phyloP scores from a whole-genome alignment of 2,113 vertebrate species.

The Falcunculus frontatus region DNA sequence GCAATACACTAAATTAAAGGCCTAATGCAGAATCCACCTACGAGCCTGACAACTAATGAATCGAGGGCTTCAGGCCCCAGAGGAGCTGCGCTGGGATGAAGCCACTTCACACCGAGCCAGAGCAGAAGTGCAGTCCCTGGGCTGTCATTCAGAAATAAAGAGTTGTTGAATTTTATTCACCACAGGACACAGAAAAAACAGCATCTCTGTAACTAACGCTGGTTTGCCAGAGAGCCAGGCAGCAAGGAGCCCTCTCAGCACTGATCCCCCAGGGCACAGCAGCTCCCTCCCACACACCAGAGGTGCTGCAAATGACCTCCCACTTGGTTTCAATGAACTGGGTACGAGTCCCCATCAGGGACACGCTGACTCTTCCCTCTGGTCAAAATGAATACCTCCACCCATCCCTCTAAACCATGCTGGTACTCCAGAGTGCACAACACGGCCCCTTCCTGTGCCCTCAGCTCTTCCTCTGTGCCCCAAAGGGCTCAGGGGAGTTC shows the following conservation, averaged over 20 bases:
- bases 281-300: neutral
- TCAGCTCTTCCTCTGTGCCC: neutral
- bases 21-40: conserved; percentile 85
- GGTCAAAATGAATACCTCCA: neutral
- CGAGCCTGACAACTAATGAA: conserved; percentile 88
- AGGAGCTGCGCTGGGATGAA: conserved; percentile 77
- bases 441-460: rapidly evolving
- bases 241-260: neutral
- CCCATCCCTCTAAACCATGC: neutral
- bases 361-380: neutral
- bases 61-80: conserved; percentile 79
- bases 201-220: conserved; percentile 39
- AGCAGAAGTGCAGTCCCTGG: conserved; percentile 71
- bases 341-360: neutral
- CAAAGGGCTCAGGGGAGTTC: neutral
- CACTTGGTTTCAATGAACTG: neutral
- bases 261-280: neutral
- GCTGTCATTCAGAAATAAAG: conserved; percentile 73
- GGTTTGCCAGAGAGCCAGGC: neutral
- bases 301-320: neutral
- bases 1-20: conserved; percentile 91
- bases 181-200: conserved; percentile 59
- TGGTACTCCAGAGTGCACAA: rapidly evolving
- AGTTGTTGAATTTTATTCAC: conserved; percentile 69
- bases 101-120: conserved; percentile 76